Conservation (phyloP, 2,888 invertebrate genomes). For the Temnothorax ravouxi region DNA sequence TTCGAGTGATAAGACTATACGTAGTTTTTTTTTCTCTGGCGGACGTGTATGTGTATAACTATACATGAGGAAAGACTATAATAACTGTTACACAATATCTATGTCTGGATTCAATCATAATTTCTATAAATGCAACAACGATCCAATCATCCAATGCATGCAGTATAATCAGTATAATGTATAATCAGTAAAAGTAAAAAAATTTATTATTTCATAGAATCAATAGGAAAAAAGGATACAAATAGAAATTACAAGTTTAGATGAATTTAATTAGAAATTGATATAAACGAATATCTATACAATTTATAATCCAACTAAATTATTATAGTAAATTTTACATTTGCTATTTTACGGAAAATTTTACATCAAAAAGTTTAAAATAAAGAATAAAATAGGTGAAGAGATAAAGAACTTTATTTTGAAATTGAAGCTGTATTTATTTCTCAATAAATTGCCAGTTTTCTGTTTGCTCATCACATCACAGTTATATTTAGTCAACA, state of each 20-base stretch:
- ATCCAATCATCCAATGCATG: no score
- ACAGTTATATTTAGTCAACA: not conserved
- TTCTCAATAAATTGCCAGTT: not conserved
- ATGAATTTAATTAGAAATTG: not conserved
- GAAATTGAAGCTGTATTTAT: not conserved
- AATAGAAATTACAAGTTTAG: not conserved
- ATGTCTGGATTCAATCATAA: not conserved
- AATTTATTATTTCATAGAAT: not conserved
- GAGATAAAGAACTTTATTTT: not conserved
- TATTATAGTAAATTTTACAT: no score
- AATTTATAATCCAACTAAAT: no score
- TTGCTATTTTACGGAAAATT: not conserved
- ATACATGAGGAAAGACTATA: not conserved
- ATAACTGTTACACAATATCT: not conserved
- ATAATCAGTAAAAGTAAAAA: not conserved
- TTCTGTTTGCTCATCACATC: not conserved
- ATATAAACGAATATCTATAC: no score
- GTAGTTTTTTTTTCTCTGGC: not conserved
- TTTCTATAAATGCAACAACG: not conserved
- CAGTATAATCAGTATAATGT: not conserved
- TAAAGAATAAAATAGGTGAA: not conserved
- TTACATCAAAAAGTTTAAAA: not conserved
- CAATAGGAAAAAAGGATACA: not conserved
- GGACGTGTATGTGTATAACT: not conserved
- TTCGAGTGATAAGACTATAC: conserved; percentile 4